Percentiles rank a stretch among this genome's conserved stretches.
These are phyloP conservation scores for Neotoxoptera formosana DNA, from an alignment of 1,140 invertebrate genomes.

Conservation along the genomic window DNA sequence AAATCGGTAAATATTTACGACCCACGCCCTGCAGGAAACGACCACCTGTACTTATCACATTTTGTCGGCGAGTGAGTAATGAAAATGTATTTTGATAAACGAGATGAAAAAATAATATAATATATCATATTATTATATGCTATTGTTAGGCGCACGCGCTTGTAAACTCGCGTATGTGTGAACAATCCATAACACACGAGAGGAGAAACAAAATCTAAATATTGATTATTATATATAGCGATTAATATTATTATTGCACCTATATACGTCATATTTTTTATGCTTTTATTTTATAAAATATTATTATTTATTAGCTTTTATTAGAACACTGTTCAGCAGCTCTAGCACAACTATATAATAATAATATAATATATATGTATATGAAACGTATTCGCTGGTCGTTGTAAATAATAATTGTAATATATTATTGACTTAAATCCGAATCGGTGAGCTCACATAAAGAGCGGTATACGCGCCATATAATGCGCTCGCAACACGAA, in stretches of 20 bases:
- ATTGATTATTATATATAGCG: too few relatives aligned
- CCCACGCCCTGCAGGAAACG: neutral
- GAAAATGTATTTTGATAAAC: neutral
- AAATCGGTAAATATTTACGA: neutral
- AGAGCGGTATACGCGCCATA: neutral
- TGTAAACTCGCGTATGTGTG: neutral
- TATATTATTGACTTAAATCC: neutral
- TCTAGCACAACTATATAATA: neutral
- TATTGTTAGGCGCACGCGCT: neutral
- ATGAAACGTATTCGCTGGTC: neutral
- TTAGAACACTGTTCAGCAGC: neutral
- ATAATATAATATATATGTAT: too few relatives aligned
- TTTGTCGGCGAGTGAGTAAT: neutral
- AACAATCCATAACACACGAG: neutral
- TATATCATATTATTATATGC: too few relatives aligned
- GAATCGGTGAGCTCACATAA: neutral
- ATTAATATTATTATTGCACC: neutral
- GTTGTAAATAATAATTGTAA: too few relatives aligned
- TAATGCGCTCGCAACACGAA: neutral
- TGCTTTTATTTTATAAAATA: too few relatives aligned
- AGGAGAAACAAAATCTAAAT: neutral
- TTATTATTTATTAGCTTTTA: too few relatives aligned
- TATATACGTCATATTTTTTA: neutral
- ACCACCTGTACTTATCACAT: neutral
- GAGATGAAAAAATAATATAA: neutral